Conservation (phyloP, 2,797 vertebrate species). For the Peromyscus aztecus region DNA sequence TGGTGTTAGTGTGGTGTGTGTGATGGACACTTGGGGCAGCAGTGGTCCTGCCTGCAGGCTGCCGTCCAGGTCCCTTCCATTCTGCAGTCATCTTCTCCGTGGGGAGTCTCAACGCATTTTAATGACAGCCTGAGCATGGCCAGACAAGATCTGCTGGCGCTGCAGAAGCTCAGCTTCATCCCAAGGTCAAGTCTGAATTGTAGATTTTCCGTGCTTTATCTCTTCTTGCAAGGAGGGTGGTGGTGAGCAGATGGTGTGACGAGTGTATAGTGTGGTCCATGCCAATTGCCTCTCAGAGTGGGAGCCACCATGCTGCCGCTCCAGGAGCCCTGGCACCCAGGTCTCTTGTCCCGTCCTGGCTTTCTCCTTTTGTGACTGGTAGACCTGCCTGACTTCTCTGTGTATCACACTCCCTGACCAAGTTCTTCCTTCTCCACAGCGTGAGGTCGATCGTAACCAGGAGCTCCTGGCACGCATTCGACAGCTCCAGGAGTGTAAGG, state of each 20-base stretch:
- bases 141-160: slow-evolving; percentile 14
- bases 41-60: background rate
- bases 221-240: background rate
- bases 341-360: background rate
- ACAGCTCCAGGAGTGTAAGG: slow-evolving; percentile 92
- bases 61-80: background rate
- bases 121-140: background rate
- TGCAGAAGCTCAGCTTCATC: background rate
- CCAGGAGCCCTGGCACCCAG: background rate
- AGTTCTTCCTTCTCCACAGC: slow-evolving; percentile 85
- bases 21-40: background rate
- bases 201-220: background rate
- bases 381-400: background rate
- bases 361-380: too few relatives aligned
- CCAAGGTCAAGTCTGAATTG: background rate
- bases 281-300: background rate
- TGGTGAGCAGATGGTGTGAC: background rate
- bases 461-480: slow-evolving; percentile 92
- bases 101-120: background rate
- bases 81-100: background rate
- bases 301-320: background rate
- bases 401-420: background rate
- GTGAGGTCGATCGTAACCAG: slow-evolving; percentile 94
- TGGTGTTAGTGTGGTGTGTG: background rate
- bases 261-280: background rate